These are phyloP conservation scores for Drosophila nebulosa DNA, from an alignment of 1,140 invertebrate genomes.

Conservation along the genomic window DNA sequence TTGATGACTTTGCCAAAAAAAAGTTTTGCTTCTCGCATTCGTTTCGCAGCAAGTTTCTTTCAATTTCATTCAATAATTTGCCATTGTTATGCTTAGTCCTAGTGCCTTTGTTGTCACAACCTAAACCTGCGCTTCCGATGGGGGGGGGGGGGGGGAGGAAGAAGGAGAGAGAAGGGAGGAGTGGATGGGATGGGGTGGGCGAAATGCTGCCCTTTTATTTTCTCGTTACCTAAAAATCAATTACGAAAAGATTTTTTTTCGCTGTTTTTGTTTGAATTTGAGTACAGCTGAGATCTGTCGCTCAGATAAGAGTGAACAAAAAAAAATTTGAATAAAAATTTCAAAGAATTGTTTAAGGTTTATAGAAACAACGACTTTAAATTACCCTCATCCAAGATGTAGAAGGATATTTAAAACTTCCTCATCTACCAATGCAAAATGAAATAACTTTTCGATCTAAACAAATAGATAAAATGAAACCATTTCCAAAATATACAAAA, in stretches of 20 bases:
- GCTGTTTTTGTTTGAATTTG: background rate
- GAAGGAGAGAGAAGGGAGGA: background rate
- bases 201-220: conserved; percentile 14
- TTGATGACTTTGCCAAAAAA: conserved; percentile 23
- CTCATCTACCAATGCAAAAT: no score
- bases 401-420: no score
- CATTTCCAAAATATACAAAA: no score
- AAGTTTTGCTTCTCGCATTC: conserved; percentile 11
- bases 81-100: conserved; percentile 23
- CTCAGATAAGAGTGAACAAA: background rate
- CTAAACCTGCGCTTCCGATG: background rate
- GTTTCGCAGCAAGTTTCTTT: conserved; percentile 2
- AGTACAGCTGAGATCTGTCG: conserved; percentile 7
- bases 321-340: conserved; percentile 29
- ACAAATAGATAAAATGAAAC: no score
- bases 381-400: background rate
- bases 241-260: conserved; percentile 3
- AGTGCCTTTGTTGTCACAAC: conserved; percentile 5
- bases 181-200: background rate
- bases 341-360: no score
- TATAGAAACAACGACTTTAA: background rate
- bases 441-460: no score
- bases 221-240: conserved; percentile 32
- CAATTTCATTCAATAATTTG: conserved; percentile 22
- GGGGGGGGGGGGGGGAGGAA: background rate